phyloP scores from a whole-genome alignment of 2,113 vertebrate genomes.

The Apeltes quadracus region DNA sequence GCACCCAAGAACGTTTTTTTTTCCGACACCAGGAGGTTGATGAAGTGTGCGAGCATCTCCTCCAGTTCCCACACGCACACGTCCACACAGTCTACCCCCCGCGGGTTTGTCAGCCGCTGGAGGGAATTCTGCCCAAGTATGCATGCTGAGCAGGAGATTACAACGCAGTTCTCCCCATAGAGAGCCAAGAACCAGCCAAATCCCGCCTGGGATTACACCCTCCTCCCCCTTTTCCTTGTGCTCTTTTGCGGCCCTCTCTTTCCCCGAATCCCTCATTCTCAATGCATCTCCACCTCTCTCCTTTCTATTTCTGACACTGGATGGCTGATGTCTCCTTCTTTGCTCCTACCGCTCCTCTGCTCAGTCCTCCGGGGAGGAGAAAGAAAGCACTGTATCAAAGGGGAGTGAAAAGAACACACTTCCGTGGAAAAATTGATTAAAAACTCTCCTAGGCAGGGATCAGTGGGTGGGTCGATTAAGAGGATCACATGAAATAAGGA shows the following conservation, averaged over 20 bases:
- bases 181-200: slow-evolving; percentile 70
- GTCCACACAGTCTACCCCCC: slow-evolving; percentile 25
- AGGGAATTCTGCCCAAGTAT: slow-evolving; percentile 69
- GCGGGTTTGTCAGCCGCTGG: slow-evolving; percentile 50
- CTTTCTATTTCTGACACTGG: slow-evolving; percentile 34
- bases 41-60: slow-evolving; percentile 35
- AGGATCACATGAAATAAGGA: slow-evolving; percentile 49
- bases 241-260: slow-evolving; percentile 23
- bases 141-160: slow-evolving; percentile 76
- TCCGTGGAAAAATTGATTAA: slow-evolving; percentile 41
- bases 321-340: slow-evolving; percentile 40
- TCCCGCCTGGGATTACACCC: slow-evolving; percentile 71
- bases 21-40: background rate
- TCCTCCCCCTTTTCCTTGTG: slow-evolving; percentile 31
- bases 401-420: slow-evolving; percentile 13
- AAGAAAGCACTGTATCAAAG: slow-evolving; percentile 19
- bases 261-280: slow-evolving; percentile 31
- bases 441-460: slow-evolving; percentile 33
- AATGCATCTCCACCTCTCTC: slow-evolving; percentile 15
- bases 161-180: slow-evolving; percentile 61
- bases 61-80: slow-evolving; percentile 19
- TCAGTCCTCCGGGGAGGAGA: slow-evolving; percentile 13
- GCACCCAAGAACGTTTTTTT: background rate
- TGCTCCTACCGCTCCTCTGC: slow-evolving; percentile 25
- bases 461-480: slow-evolving; percentile 42